These are phyloP conservation scores for Pangasianodon hypophthalmus DNA, from an alignment of 2,113 vertebrate species.

Conservation along the genomic window DNA sequence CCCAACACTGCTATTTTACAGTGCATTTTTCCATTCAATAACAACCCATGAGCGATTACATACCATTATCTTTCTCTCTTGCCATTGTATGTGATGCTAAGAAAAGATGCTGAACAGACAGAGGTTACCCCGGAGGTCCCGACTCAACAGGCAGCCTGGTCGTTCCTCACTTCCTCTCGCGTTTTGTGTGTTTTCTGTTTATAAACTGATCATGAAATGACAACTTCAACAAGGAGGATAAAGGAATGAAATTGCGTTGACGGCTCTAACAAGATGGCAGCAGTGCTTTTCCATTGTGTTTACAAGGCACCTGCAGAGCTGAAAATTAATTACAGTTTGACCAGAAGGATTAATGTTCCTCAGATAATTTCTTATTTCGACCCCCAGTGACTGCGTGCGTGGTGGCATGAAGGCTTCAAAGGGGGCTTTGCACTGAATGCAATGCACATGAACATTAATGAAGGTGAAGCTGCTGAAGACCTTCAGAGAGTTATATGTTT, in stretches of 20 bases:
- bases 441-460: background rate
- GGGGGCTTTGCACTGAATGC: background rate
- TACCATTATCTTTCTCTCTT: constrained; percentile 48
- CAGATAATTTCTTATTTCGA: constrained; percentile 31
- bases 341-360: constrained; percentile 45
- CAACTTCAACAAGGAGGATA: constrained; percentile 38
- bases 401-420: constrained; percentile 17
- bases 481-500: background rate
- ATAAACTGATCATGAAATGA: constrained; percentile 32
- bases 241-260: constrained; percentile 17
- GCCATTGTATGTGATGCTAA: constrained; percentile 34
- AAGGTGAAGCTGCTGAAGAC: background rate
- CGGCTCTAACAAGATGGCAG: constrained; percentile 22
- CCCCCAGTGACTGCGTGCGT: background rate
- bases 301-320: constrained; percentile 26
- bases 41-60: constrained; percentile 43
- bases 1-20: background rate
- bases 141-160: constrained; percentile 18
- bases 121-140: background rate
- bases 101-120: constrained; percentile 32
- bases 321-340: constrained; percentile 50
- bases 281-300: constrained; percentile 24
- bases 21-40: constrained; percentile 21
- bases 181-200: background rate
- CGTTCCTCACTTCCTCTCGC: background rate